A percentile compares a stretch with the other conserved stretches of the same genome.
Evolutionary conservation across 2,888 invertebrate species (phyloP).

Genomic region (Agonopterix subpropinquella): DNA sequence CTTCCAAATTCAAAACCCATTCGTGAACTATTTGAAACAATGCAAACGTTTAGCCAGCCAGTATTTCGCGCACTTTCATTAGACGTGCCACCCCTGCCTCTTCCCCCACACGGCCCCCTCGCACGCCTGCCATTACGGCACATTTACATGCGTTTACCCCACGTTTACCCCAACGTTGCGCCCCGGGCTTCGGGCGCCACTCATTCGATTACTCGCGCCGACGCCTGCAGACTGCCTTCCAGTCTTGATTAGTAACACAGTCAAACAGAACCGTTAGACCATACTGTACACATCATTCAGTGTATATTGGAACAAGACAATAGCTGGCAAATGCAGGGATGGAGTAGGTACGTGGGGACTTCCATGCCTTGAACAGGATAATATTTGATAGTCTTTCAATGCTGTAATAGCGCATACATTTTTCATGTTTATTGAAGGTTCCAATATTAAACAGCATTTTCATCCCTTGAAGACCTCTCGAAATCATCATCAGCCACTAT

Average conservation of each 20-base stretch:
- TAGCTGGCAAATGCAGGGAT: too few species aligned
- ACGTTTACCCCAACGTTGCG: conserved; percentile 7
- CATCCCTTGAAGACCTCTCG: too few species aligned
- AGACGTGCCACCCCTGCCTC: conserved; percentile 12
- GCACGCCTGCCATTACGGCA: conserved; percentile 25
- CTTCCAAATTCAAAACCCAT: background rate
- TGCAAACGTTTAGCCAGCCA: conserved; percentile 7
- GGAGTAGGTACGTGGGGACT: too few species aligned
- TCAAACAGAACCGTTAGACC: too few species aligned
- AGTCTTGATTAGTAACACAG: conserved; percentile 14
- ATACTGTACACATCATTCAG: too few species aligned
- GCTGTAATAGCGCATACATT: too few species aligned
- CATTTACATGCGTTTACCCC: conserved; percentile 41
- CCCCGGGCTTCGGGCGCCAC: conserved; percentile 2
- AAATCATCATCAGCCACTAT: too few species aligned
- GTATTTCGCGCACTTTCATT: conserved; percentile 19
- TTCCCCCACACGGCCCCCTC: conserved; percentile 5
- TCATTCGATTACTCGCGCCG: conserved; percentile 33
- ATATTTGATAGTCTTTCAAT: too few species aligned
- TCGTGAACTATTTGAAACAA: conserved; percentile 6
- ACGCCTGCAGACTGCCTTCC: conserved; percentile 9
- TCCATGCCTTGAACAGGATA: too few species aligned
- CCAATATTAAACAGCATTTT: too few species aligned
- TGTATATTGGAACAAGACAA: too few species aligned
- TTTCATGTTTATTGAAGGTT: too few species aligned